Evolutionary conservation across 2,113 vertebrate genomes (phyloP), one percentile per base, ranked within the genome.

Genomic region (Zosterops japonicus): DNA sequence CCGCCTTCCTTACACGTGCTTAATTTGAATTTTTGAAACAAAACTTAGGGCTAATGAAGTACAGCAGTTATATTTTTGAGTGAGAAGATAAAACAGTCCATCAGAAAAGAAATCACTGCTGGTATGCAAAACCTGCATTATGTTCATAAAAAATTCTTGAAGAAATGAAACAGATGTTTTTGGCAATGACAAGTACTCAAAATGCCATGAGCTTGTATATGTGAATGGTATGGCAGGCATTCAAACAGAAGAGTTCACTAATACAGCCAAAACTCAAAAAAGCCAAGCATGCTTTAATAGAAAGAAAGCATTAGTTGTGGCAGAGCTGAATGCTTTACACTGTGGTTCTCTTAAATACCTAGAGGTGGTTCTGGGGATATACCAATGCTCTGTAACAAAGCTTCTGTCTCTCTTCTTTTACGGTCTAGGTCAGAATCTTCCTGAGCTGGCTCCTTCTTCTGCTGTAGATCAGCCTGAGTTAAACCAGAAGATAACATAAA

Each of bases 361-460:
- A 99, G 97, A 41, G 99, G 98, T 50, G 99, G 99, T 94, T 99
- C 99, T 8, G 99, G 99, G 6, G 99, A 99, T 89, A 99, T 99
- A 52, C 99, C 99, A 63, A 99, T 99, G 90, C 99, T 99, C 94
- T 99, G 99, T 27, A 99, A 98, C 77, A 99, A 97, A 49, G 99
- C 99, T 92, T 99, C 99, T 0, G 99, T 99, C 97, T 99, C 99
- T 70, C 99, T 97, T 49, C 99, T 98, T 87, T 99, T 99, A 35
- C 99, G 98, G 96, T 99, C 99, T 88, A 99, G 96, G 92, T 99
- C 99, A 2, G 99, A 99, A 83, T 99, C 99, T 76, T 99, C 99
- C 24, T 98, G 98, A 71, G 97, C 96, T 8, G 97, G 98, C 84
- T 99, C 99, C 44, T 98, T 98, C 97, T 99, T 99, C 95, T 99